These are phyloP conservation scores for Acleris emargana DNA, from an alignment of 2,888 invertebrate species.

Conservation along the genomic window DNA sequence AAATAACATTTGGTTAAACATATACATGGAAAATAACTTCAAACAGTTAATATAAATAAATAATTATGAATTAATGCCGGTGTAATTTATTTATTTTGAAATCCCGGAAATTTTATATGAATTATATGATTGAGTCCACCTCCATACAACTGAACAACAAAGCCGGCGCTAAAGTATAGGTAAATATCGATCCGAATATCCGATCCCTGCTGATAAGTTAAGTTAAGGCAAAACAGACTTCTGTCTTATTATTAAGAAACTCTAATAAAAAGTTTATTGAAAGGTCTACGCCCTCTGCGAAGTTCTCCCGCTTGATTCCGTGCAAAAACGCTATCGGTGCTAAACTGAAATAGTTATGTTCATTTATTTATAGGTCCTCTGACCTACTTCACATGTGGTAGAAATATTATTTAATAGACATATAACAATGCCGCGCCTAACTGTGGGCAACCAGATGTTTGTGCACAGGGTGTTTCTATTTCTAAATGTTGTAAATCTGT, in stretches of 20 bases:
- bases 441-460: constrained; percentile 60
- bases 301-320: constrained; percentile 44
- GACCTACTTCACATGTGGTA: constrained; percentile 59
- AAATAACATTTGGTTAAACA: no score
- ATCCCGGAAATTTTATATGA: no score
- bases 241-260: neutral
- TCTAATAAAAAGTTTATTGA: constrained; percentile 7
- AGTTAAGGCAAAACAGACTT: neutral
- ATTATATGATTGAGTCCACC: no score
- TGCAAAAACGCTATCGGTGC: constrained; percentile 57
- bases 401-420: constrained; percentile 56
- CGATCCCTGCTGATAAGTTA: no score
- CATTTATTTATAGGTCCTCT: constrained; percentile 61
- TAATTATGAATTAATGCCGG: no score
- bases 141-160: no score
- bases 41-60: no score
- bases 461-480: constrained; percentile 5
- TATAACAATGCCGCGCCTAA: constrained; percentile 50
- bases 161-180: no score
- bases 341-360: constrained; percentile 58
- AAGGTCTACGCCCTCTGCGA: constrained; percentile 21
- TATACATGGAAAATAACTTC: no score
- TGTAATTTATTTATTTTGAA: no score
- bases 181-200: no score
- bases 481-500: constrained; percentile 15